A percentile compares a stretch with the other conserved stretches of the same genome.
Evolutionary conservation across 2,113 vertebrate genomes (phyloP).

Genomic region (Apodemus speciosus): DNA sequence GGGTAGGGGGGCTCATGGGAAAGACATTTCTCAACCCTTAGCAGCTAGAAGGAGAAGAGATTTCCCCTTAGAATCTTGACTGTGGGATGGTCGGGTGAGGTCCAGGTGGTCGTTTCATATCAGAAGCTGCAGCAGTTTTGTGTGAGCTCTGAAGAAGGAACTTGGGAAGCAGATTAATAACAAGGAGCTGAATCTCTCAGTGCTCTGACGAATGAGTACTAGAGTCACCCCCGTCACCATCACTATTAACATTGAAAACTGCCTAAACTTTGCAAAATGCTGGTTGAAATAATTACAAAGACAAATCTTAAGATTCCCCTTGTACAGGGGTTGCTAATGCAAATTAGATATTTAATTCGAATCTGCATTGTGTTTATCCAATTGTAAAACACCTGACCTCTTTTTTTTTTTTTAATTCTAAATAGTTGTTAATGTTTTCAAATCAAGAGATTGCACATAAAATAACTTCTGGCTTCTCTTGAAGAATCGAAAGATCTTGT

Average conservation of each 20-base stretch:
- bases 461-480: conserved; percentile 46
- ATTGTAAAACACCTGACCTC: not conserved
- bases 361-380: conserved; percentile 14
- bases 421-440: conserved; percentile 41
- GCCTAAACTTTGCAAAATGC: not conserved
- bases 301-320: not conserved
- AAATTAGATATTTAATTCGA: not conserved
- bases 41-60: conserved; percentile 19
- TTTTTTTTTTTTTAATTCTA: not conserved
- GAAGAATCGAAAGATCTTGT: conserved; percentile 26
- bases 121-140: conserved; percentile 22
- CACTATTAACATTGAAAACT: conserved; percentile 16
- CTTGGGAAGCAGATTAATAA: conserved; percentile 8
- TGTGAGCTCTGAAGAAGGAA: not conserved
- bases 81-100: not conserved
- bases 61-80: conserved; percentile 24
- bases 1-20: not conserved
- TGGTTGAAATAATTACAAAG: conserved; percentile 28
- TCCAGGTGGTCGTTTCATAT: conserved; percentile 31
- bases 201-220: not conserved
- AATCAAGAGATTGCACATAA: conserved; percentile 7
- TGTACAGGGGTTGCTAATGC: not conserved
- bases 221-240: not conserved
- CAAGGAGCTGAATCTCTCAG: not conserved
- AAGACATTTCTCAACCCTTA: conserved; percentile 48